Evolutionary conservation across 2,113 vertebrate species (phyloP), one percentile per base, ranked within the genome.

Genomic region (Phaethornis superciliosus): DNA sequence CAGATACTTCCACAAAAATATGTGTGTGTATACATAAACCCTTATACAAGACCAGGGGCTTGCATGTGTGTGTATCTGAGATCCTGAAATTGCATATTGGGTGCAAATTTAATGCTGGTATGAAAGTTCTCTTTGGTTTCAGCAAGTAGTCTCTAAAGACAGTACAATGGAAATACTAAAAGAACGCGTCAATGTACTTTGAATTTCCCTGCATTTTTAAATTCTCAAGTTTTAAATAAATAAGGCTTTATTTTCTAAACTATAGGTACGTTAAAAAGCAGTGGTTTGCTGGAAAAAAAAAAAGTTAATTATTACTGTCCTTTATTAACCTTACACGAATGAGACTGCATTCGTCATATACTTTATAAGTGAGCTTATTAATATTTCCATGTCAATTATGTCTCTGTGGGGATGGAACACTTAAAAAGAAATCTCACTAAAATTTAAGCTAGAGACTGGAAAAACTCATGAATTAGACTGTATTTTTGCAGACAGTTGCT

Each of bases 51-150:
- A 40, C 40, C 40, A 33, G 86, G 96, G 82, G 83, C 72, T 94
- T 90, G 54, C 20, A 82, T 91, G 94, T 65, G 91, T 95, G 92
- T 97, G 90, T 97, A 63, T 84, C 93, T 80, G 90, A 94, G 92
- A 96, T 95, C 96, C 97, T 98, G 97, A 98, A 97, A 96, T 95
- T 97, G 95, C 95, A 97, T 97, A 96, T 96, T 96, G 97, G 97
- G 97, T 97, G 94, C 96, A 98, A 97, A 97, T 96, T 96, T 93
- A 97, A 97, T 97, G 97, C 97, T 98, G 96, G 97, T 97, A 97
- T 97, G 96, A 97, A 97, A 97, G 91, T 97, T 95, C 89, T 98
- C 98, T 98, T 98, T 98, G 98, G 98, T 98, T 97, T 98, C 93
- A 98, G 97, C 97, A 98, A 97, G 90, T 94, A 96, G 95, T 96